Evolutionary conservation across 2,797 vertebrate species (phyloP), one percentile per base, ranked within the genome.

Genomic region (Cossypha polioptera): DNA sequence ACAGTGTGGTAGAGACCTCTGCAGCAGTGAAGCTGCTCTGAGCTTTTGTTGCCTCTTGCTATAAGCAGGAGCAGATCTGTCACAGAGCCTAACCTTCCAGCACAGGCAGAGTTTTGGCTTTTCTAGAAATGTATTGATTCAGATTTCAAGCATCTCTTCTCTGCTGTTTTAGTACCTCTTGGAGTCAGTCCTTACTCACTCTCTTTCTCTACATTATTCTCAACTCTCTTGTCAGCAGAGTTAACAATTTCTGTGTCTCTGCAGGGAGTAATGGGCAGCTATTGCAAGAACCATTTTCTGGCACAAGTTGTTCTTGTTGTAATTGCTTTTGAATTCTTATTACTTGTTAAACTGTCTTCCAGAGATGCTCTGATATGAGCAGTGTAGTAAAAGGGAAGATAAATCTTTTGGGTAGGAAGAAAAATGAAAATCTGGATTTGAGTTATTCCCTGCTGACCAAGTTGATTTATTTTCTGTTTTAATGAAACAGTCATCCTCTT

Each of bases 271-370:
- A 73, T 35, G 29, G 75, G 72, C 42, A 68, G 22, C 76, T 95
- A 59, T 78, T 62, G 55, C 74, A 79, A 74, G 76, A 75, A 45
- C 65, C 40, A 16, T 65, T 93, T 92, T 75, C 82, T 80, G 68
- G 83, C 69, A 62, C n/a, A 63, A 67, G 68, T 76, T 94, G 61
- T 91, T 90, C 91, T 88, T 92, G 36, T 57, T 90, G 73, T 78
- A 90, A 88, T 91, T 93, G 85, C 89, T 91, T 92, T 88, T 84
- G 76, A 92, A 66, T 92, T 94, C 91, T 95, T 72, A 63, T 90
- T 86, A 55, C 78, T 92, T 61, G 58, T 68, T 94, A 77, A 94
- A 50, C 65, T 86, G 40, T 73, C 54, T 91, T 88, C 72, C 69
- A 88, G 85, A 83, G 78, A 62, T 62, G 19, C 43, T 77, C 20